phyloP scores from a whole-genome alignment of 2,113 vertebrate species.

The Mesitornis unicolor region DNA sequence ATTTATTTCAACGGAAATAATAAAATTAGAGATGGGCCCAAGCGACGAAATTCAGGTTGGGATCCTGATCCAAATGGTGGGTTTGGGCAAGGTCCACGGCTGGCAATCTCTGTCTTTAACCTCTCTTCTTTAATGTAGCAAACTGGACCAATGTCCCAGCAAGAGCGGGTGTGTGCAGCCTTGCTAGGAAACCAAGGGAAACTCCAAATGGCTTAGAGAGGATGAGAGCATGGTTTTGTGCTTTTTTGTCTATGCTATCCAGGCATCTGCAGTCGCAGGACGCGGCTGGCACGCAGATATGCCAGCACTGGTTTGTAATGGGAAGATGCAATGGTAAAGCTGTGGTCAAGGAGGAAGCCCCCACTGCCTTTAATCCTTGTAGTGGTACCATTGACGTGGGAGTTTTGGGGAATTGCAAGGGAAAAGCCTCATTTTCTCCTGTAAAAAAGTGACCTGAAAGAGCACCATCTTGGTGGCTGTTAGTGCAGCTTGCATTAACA shows the following conservation, averaged over 20 bases:
- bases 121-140: neutral
- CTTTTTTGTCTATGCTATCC: neutral
- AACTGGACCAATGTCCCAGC: neutral
- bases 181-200: neutral
- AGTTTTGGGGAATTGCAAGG: neutral
- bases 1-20: constrained; percentile 59
- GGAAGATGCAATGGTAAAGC: neutral
- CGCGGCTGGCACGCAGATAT: fast-evolving
- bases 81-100: neutral
- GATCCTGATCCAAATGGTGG: fast-evolving
- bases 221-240: neutral
- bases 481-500: neutral
- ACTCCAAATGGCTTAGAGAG: neutral
- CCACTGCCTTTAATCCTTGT: neutral
- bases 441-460: neutral
- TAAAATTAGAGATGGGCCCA: constrained; percentile 35
- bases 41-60: neutral
- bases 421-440: neutral
- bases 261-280: neutral
- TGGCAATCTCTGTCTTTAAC: neutral
- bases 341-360: neutral
- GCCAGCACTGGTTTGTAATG: neutral
- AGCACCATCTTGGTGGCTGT: fast-evolving
- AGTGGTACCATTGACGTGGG: neutral
- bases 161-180: neutral